Conservation (phyloP, 2,888 invertebrate genomes). For the Netelia virgata region DNA sequence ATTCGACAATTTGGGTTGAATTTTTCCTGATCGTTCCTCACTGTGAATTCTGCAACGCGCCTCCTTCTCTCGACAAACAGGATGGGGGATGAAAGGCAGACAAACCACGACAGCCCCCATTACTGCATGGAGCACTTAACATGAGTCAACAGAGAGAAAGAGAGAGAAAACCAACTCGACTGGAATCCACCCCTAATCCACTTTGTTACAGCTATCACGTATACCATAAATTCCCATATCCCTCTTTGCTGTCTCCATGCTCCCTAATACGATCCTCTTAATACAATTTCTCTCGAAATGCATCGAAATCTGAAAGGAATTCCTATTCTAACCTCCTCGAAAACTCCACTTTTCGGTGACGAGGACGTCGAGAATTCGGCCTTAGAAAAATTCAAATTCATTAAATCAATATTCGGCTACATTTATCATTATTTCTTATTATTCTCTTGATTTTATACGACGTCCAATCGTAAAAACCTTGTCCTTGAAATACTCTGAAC, state of each 20-base stretch:
- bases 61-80: conserved; percentile 27
- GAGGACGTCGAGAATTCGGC: neutral
- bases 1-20: conserved; percentile 29
- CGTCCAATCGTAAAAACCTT: no score
- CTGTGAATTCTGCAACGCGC: conserved; percentile 37
- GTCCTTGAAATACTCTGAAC: no score
- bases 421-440: no score
- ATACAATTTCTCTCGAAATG: neutral
- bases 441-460: no score
- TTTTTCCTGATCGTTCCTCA: conserved; percentile 45
- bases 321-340: neutral
- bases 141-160: conserved; percentile 53
- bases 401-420: no score
- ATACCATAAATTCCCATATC: conserved; percentile 57
- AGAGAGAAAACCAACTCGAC: conserved; percentile 50
- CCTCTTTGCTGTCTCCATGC: neutral
- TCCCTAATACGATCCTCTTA: neutral
- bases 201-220: conserved; percentile 61
- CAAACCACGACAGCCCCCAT: conserved; percentile 59
- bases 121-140: conserved; percentile 63
- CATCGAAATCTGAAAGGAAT: neutral
- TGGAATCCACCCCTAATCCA: conserved; percentile 65
- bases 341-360: neutral
- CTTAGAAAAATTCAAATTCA: neutral
- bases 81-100: conserved; percentile 54